These are phyloP conservation scores for Hedychridium roseum DNA, from an alignment of 2,888 invertebrate species.

Conservation along the genomic window DNA sequence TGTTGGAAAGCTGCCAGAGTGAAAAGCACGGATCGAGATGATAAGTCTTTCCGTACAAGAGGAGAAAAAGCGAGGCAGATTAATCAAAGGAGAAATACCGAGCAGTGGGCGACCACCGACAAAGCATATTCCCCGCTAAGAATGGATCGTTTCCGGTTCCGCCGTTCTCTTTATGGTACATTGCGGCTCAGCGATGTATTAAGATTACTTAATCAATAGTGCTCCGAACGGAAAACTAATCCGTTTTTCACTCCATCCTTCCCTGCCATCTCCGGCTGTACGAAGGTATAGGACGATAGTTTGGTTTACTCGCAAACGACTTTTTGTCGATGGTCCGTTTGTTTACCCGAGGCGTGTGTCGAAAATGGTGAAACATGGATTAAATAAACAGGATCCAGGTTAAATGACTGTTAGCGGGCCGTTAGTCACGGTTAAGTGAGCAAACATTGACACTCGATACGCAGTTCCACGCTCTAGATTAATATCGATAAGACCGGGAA, in stretches of 20 bases:
- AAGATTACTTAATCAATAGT: constrained; percentile 65
- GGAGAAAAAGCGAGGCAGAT: constrained; percentile 45
- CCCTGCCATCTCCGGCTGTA: no score
- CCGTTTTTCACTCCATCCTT: constrained; percentile 45
- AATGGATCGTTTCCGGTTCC: constrained; percentile 64
- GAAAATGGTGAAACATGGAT: constrained; percentile 41
- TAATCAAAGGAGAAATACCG: constrained; percentile 63
- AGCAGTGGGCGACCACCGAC: constrained; percentile 54
- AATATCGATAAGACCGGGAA: constrained; percentile 17
- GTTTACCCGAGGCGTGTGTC: constrained; percentile 39
- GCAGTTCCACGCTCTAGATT: constrained; percentile 20
- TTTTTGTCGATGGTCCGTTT: no score
- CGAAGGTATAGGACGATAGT: no score
- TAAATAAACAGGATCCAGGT: constrained; percentile 34
- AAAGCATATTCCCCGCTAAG: constrained; percentile 63
- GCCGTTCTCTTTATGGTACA: constrained; percentile 64
- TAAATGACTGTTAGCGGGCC: constrained; percentile 37
- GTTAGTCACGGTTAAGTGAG: constrained; percentile 44
- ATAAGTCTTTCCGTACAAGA: constrained; percentile 39
- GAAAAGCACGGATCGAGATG: constrained; percentile 39
- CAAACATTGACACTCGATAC: constrained; percentile 42
- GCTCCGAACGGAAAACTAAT: constrained; percentile 54
- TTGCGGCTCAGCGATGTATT: constrained; percentile 65
- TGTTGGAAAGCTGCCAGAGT: constrained; percentile 35
- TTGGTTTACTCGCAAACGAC: no score